Base-by-base conservation (phyloP, 2,113 vertebrate genomes). In the Saguinus midas region DNA sequence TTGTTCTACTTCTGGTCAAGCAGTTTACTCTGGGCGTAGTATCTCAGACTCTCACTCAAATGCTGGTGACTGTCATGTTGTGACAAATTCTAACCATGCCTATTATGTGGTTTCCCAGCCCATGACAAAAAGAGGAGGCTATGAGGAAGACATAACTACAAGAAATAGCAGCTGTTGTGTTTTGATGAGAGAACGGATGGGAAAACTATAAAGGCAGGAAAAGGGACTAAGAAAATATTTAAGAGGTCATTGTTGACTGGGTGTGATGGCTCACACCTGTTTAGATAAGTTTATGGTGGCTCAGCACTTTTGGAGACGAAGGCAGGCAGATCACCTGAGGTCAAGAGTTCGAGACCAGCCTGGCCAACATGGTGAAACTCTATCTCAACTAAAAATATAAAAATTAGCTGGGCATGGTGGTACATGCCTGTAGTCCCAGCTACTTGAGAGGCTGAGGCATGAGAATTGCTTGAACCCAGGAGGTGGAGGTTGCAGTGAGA, bases 121-220 rank as follows among this genome's bases (percentile, higher is more conserved):
- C 29, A 48, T 4, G 29, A 13, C 23, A 90, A 57, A 75, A 70
- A 87, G 80, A 72, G 27, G 23, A 37, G n/a, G 27, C 58, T 8
- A 27, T 84, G 35, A 78, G 70, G 40, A 87, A 66, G 55, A 48
- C 29, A 32, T 6, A 72, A 57, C 50, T 90, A 4, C 29, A 55
- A 29, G 66, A 96, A 94, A 86, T 61, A 81, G 21, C 25, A 92
- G 58, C 37, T 78, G 5, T 37, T 79, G 7, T n/a, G 6, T 78
- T 97, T 90, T 76, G 80, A 80, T 82, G 90, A 73, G 17, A 61
- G 58, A 85, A 84, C 55, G 18, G 13, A 45, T 79, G 73, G 64
- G 76, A 50, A 93, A 96, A 61, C 32, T 87, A 68, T 68, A 86
- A 96, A 76, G 55, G n/a, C 40, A 55, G 78, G 52, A 35, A 72